phyloP scores from a whole-genome alignment of 2,797 vertebrate genomes.

The Rhabdomys pumilio region DNA sequence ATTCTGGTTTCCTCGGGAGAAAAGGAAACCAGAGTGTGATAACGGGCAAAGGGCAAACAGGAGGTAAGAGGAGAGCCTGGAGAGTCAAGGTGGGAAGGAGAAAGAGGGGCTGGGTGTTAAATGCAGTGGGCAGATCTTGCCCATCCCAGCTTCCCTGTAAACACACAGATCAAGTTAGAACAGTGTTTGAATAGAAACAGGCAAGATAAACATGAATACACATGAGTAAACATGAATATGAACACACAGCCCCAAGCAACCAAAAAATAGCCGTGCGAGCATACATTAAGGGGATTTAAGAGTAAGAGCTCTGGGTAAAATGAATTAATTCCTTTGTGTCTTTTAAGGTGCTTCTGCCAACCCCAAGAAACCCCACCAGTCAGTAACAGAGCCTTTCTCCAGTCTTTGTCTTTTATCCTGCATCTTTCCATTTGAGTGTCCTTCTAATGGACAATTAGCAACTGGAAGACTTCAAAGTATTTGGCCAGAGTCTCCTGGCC shows the following conservation, averaged over 20 bases:
- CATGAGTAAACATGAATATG: conserved; percentile 46
- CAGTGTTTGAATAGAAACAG: conserved; percentile 45
- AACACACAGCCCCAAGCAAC: conserved; percentile 23
- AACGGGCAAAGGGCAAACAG: neutral
- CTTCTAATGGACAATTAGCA: conserved; percentile 3
- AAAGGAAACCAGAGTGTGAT: neutral
- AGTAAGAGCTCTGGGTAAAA: conserved; percentile 25
- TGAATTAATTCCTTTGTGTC: conserved; percentile 30
- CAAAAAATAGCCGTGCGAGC: conserved; percentile 44
- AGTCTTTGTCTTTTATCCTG: neutral
- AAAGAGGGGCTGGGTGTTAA: neutral
- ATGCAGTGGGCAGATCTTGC: neutral
- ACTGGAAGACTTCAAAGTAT: neutral
- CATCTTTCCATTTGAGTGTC: neutral
- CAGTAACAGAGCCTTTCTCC: neutral
- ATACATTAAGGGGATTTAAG: conserved; percentile 33
- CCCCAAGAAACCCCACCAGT: neutral
- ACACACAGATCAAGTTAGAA: conserved; percentile 17
- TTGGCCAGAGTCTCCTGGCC: neutral
- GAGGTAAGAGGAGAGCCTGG: neutral
- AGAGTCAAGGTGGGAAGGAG: neutral
- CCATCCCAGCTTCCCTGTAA: neutral
- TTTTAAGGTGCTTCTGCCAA: conserved; percentile 8
- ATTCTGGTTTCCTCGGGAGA: neutral
- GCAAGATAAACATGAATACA: conserved; percentile 35